Conservation (phyloP, 2,797 vertebrate species). For the Potorous gilbertii region DNA sequence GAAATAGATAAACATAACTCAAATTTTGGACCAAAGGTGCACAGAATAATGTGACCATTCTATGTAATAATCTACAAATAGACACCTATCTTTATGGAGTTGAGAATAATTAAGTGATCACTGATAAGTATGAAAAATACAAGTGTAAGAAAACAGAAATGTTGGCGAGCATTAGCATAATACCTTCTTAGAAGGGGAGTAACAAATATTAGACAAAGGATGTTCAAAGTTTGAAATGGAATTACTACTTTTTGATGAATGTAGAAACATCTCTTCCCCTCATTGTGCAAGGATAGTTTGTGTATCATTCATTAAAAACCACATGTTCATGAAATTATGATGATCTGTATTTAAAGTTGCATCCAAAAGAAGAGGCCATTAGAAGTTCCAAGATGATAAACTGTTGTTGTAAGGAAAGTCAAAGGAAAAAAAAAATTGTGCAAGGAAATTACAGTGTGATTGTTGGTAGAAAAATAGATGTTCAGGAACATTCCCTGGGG, state of each 20-base stretch:
- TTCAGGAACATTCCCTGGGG: not conserved
- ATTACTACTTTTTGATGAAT: not conserved
- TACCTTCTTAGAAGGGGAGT: not conserved
- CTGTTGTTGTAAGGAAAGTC: not conserved
- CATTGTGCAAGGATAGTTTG: not conserved
- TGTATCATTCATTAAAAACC: not conserved
- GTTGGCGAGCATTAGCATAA: not conserved
- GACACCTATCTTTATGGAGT: not conserved
- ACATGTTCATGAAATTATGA: not conserved
- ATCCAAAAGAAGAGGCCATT: not conserved
- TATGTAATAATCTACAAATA: not conserved
- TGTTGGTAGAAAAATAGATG: not conserved
- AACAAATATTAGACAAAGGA: not conserved
- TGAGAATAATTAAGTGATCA: not conserved
- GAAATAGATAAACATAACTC: not conserved
- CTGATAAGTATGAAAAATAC: not conserved
- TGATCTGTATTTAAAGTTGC: not conserved
- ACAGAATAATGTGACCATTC: not conserved
- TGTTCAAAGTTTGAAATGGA: not conserved
- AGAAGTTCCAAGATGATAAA: not conserved
- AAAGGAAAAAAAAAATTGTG: not conserved
- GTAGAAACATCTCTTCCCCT: not conserved
- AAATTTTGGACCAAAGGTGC: not conserved
- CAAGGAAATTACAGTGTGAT: not conserved
- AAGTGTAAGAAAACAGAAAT: not conserved